Base-by-base conservation (phyloP, 2,888 invertebrate genomes). In the Andrena bucephala region DNA sequence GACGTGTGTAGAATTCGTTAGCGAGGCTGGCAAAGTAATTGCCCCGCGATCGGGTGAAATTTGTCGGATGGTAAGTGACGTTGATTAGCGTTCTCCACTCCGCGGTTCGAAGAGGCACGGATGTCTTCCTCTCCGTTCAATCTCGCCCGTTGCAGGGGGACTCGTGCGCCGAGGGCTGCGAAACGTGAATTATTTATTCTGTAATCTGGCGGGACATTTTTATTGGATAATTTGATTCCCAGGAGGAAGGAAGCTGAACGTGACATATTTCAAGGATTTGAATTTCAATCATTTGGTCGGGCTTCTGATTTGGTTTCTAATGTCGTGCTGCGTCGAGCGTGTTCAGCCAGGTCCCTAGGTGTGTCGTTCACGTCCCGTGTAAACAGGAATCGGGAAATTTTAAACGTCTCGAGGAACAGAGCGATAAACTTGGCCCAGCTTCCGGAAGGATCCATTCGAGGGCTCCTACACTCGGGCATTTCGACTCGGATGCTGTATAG, bases 1-100 rank as follows among this genome's bases (percentile, higher is more conserved):
- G 42, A 62, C 78, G 84, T 71, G 78, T 65, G 42, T 54, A 72
- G 84, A 83, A 83, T 84, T 84, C 60, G 71, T 63, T 33, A 20
- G 68, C 59, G 65, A 48, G 16, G 63, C 16, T 36, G 57, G 52
- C 59, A 76, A 75, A 68, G 65, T 74, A 75, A 84, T 83, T 65
- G 84, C 48, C 7, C 27, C 31, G 33, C 20, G 75, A 78, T 68
- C 60, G 57, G 24, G 52, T 63, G 67, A 83, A 78, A 83, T 83
- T 83, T 59, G 63, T 65, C 54, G 65, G 27, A 42, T 10, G 42
- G 57, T 52, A 5, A 59, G 27, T 24, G 52, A 77, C 67, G 62
- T 63, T 77, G 59, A 54, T 75, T 54, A 57, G 62, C 16, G 59
- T 16, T 63, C 36, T 16, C 33, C n/a, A 31, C 31, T 48, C 13